A percentile compares a stretch with the other conserved stretches of the same genome.
Conservation (phyloP, 35 echinoderm and acorn worm species). For the Ptychodera flava region DNA sequence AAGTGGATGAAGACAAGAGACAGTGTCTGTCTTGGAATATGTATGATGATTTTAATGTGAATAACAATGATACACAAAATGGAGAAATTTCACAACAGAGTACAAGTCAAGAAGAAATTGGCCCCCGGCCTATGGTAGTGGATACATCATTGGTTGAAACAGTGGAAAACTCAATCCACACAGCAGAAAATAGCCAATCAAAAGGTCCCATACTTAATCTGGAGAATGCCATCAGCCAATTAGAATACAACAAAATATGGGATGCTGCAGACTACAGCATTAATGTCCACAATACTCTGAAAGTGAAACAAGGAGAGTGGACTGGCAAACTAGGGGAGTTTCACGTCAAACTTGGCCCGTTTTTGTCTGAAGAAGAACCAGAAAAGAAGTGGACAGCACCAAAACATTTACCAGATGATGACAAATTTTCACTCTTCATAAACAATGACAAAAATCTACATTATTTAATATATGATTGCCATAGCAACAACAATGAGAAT, state of each 20-base stretch:
- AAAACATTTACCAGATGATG: not conserved
- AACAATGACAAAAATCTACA: not conserved
- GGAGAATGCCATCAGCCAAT: slow-evolving; percentile 5
- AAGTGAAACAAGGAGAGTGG: not conserved
- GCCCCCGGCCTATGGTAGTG: not conserved
- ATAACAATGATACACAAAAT: not conserved
- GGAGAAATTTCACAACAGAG: not conserved
- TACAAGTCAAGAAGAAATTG: slow-evolving; percentile 7
- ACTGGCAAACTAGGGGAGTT: slow-evolving; percentile 25
- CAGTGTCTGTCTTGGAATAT: slow-evolving; percentile 69
- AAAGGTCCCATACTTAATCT: not conserved
- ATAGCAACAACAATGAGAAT: not conserved
- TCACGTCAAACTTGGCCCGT: slow-evolving; percentile 4
- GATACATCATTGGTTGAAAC: not conserved
- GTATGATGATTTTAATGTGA: slow-evolving; percentile 14
- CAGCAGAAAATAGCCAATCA: not conserved
- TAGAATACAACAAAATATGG: slow-evolving; percentile 33
- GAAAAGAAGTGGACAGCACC: not conserved
- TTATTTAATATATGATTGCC: not conserved
- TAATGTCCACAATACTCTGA: slow-evolving; percentile 13
- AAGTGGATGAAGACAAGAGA: slow-evolving; percentile 37
- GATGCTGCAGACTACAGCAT: slow-evolving; percentile 36
- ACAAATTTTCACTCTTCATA: not conserved
- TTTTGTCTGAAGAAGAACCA: not conserved
- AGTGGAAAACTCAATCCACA: not conserved